phyloP scores from a whole-genome alignment of 2,888 invertebrate genomes.

The Pilophorus perplexus region DNA sequence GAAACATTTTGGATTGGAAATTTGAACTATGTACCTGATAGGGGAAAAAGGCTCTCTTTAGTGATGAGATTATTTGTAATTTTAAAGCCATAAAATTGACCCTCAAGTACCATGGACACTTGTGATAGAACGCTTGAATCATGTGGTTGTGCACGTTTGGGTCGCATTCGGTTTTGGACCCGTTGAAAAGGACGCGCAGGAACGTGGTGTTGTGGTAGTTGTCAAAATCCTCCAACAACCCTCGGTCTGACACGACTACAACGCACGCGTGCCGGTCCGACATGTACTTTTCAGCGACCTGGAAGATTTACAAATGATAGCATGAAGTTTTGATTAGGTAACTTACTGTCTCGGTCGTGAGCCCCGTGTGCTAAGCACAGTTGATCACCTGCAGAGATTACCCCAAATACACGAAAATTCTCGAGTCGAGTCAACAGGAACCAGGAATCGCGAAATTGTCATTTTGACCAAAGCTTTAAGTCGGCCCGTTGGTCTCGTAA shows the following conservation, averaged over 20 bases:
- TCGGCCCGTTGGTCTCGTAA: no score
- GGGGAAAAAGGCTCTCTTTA: neutral
- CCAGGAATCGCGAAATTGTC: no score
- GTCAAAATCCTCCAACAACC: conserved; percentile 31
- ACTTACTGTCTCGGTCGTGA: no score
- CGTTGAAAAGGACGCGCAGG: conserved; percentile 18
- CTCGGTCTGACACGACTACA: conserved; percentile 39
- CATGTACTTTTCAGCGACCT: conserved; percentile 22
- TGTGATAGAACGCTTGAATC: conserved; percentile 23
- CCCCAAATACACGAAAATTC: no score
- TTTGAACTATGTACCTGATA: conserved; percentile 44
- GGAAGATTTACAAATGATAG: no score
- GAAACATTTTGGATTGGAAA: conserved; percentile 41
- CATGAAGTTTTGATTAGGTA: no score
- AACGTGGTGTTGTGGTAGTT: neutral
- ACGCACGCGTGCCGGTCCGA: conserved; percentile 23
- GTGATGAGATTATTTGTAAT: neutral
- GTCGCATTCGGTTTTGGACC: conserved; percentile 4
- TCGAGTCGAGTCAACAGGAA: no score
- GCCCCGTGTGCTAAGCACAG: no score
- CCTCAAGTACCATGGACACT: conserved; percentile 5
- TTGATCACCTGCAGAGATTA: no score
- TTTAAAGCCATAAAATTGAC: neutral
- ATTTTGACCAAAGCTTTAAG: no score
- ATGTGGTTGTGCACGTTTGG: conserved; percentile 16